Evolutionary conservation across 1,140 invertebrate species (phyloP), one percentile per base, ranked within the genome.

Genomic region (Drosophila orosa): DNA sequence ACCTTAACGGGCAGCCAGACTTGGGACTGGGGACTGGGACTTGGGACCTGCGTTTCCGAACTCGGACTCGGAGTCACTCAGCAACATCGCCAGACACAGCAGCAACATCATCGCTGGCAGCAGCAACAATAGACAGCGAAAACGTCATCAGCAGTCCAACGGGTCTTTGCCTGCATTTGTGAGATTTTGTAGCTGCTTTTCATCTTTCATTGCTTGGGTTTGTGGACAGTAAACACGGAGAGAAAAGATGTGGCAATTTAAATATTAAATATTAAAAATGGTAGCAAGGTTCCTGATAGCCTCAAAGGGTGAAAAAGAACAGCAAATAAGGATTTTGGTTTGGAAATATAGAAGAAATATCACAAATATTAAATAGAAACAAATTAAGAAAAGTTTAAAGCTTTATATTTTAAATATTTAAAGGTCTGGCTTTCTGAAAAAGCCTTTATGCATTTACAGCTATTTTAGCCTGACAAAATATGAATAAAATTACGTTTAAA

Each of bases 81-180:
- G 31, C 48, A 50, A 6, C 52, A 71, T 39, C 59, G 31, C 50
- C 50, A 54, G 50, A 54, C 35, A 44, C 31, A 55, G 29, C 58
- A 66, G 17, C 59, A 67, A n/a, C 55, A 59, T 10, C 42, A 47
- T 24, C 40, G n/a, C 40, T 33, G 35, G 25, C 39, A 44, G 47
- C 54, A 63, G 52, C 65, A 81, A 76, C 56, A 57, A 71, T 71
- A 71, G 66, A 58, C 52, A 57, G 50, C 54, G 35, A 39, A 71
- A 71, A 71, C 68, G 68, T 71, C 68, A 71, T 71, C 68, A 71
- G 68, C 68, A 71, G 68, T 71, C 67, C 68, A 71, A 71, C 68
- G 66, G 65, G 67, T 71, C 50, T 71, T 71, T 58, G 68, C 42
- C 52, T 71, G 68, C 68, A 71, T 71, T 71, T 71, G 68, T 71